Conservation (phyloP, 2,113 vertebrate species). For the Nesospiza acunhae region DNA sequence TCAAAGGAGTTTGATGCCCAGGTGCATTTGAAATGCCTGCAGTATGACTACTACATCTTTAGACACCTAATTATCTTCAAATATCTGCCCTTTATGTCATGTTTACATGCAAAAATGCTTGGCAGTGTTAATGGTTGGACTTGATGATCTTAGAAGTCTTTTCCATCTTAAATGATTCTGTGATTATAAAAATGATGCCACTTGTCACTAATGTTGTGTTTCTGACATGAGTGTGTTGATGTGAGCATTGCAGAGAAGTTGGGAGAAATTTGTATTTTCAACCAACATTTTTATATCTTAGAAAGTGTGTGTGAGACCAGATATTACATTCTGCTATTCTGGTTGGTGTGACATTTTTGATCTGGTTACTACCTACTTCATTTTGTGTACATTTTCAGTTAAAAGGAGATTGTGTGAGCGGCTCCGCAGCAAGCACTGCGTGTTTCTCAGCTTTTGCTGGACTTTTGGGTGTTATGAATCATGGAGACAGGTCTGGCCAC, state of each 20-base stretch:
- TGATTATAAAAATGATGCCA: background rate
- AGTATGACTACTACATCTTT: background rate
- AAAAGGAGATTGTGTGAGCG: background rate
- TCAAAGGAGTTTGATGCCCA: background rate
- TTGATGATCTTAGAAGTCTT: background rate
- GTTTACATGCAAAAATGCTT: background rate
- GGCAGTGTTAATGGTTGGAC: background rate
- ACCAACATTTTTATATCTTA: background rate
- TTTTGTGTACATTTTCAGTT: background rate
- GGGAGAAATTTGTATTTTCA: background rate
- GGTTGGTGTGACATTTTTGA: background rate
- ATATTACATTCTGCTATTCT: background rate
- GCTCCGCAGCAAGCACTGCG: accelerated
- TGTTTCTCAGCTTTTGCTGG: background rate
- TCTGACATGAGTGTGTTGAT: background rate
- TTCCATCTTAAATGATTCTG: background rate
- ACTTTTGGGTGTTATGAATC: background rate
- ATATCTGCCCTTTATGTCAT: background rate
- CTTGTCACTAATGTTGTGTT: background rate
- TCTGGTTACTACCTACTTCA: background rate
- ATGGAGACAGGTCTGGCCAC: background rate
- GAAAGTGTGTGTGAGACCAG: background rate
- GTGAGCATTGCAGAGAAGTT: background rate
- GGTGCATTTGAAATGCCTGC: background rate
- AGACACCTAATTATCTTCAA: background rate